A percentile compares a stretch with the other conserved stretches of the same genome.
These are phyloP conservation scores for Oxyscelio sp. DNA, from an alignment of 2,888 invertebrate genomes.

Conservation along the genomic window DNA sequence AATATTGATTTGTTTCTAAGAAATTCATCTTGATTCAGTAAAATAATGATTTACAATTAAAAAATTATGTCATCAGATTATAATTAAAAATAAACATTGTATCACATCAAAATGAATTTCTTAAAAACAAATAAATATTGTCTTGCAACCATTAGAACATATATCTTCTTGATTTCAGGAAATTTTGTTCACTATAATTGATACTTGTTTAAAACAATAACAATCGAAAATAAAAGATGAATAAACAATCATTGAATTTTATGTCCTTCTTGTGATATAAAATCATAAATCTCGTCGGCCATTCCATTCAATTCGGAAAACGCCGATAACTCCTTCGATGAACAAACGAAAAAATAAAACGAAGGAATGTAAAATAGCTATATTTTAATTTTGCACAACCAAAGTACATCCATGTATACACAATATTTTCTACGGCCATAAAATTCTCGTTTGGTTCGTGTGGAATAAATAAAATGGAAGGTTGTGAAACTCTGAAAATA, in stretches of 20 bases:
- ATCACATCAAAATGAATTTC: no score
- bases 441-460: constrained; percentile 62
- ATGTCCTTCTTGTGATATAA: constrained; percentile 36
- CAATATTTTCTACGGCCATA: constrained; percentile 59
- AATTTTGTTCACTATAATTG: no score
- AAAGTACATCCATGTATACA: constrained; percentile 51
- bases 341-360: constrained; percentile 45
- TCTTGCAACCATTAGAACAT: no score
- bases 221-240: constrained; percentile 13
- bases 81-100: no score
- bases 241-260: constrained; percentile 49
- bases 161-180: no score
- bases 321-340: constrained; percentile 54
- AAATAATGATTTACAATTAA: no score
- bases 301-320: constrained; percentile 55
- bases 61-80: no score
- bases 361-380: constrained; percentile 56
- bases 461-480: constrained; percentile 60
- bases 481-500: constrained; percentile 33
- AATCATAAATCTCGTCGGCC: constrained; percentile 41
- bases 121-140: no score
- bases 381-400: constrained; percentile 65
- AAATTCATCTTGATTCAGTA: no score
- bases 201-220: constrained; percentile 39
- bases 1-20: no score